phyloP scores from a whole-genome alignment of 2,113 vertebrate species.

The Menidia beryllina region DNA sequence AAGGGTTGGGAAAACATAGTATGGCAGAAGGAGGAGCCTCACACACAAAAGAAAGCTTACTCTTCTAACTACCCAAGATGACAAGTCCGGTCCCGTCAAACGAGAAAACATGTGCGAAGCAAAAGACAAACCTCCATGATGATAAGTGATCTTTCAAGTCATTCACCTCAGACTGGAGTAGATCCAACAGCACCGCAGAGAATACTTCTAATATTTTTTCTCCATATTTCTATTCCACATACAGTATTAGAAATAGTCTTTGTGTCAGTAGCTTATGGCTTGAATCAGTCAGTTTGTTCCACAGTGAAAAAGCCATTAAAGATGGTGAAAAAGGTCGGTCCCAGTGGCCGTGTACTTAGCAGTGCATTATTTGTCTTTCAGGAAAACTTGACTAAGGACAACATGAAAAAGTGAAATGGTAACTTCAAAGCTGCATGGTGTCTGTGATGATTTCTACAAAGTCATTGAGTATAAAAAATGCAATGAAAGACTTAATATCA shows the following conservation, averaged over 20 bases:
- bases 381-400: slow-evolving; percentile 59
- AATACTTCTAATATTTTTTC: too few species aligned
- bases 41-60: not conserved
- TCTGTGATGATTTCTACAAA: slow-evolving; percentile 28
- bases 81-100: not conserved
- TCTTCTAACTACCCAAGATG: not conserved
- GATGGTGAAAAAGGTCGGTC: not conserved
- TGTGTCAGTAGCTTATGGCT: not conserved
- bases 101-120: not conserved
- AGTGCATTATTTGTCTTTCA: slow-evolving; percentile 61
- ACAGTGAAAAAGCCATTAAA: not conserved
- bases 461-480: not conserved
- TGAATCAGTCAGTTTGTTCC: not conserved
- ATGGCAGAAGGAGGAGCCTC: not conserved
- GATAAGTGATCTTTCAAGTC: not conserved
- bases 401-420: slow-evolving; percentile 56
- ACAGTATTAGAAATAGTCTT: too few species aligned
- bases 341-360: slow-evolving; percentile 27
- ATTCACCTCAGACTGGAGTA: too few species aligned
- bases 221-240: too few species aligned
- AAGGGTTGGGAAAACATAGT: too few species aligned
- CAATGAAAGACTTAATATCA: not conserved
- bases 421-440: slow-evolving; percentile 62
- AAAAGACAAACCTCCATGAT: not conserved
- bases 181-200: too few species aligned